Evolutionary conservation across 2,797 vertebrate species (phyloP), one percentile per base, ranked within the genome.

Genomic region (Diglossa cyanea): DNA sequence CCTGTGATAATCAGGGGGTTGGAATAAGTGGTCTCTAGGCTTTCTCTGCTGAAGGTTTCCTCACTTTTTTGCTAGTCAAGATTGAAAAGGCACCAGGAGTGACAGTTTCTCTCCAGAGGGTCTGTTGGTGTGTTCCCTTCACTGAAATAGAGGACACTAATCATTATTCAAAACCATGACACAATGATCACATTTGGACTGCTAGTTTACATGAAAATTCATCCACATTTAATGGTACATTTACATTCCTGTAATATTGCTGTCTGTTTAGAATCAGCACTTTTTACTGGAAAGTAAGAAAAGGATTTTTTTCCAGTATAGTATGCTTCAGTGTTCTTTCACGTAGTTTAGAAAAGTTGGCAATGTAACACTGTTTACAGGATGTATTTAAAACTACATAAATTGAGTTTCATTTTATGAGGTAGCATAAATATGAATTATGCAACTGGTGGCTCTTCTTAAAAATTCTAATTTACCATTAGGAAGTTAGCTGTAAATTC

Each of bases 381-480:
- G 57, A 74, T 83, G 55, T 21, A 71, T 71, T 95, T 83, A 89
- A 83, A 88, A 67, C 53, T 67, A 70, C 66, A 86, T 78, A 96
- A 92, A 95, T 63, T 14, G 31, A 51, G 47, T 88, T 92, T 87
- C 78, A 76, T 89, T 85, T 88, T 76, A 91, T 77, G 88, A 92
- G 78, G 37, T 17, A 83, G 60, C 35, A 93, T 91, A 77, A 92
- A 81, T 80, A 94, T 92, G 72, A 96, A 93, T 95, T 94, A 96
- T 78, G 44, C 23, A 88, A 96, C 81, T 68, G 17, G 63, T 82
- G 50, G 26, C 5, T 91, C 63, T 82, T 45, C 77, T 92, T 91
- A 95, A 94, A 92, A 95, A 91, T 92, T 94, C 88, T 79, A 90
- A 93, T 94, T 96, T 92, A 94, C 21, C 73, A 89, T 90, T 78